Conservation (phyloP, 1,140 invertebrate genomes). For the Trichogramma pretiosum region DNA sequence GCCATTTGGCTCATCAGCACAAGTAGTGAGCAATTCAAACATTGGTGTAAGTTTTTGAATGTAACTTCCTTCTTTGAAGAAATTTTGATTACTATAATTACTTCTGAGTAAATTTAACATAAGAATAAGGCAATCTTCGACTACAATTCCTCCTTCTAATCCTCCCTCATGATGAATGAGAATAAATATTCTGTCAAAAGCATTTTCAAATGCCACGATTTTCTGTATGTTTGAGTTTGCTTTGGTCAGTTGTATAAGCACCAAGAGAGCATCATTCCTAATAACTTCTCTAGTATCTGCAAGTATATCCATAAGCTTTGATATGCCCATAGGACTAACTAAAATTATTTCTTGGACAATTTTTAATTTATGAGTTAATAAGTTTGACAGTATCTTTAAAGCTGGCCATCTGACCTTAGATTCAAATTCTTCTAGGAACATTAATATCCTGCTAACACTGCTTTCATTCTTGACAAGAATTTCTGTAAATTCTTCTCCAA, state of each 20-base stretch:
- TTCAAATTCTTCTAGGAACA: constrained; percentile 91
- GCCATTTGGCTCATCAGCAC: constrained; percentile 54
- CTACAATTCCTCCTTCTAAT: constrained; percentile 92
- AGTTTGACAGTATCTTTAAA: constrained; percentile 72
- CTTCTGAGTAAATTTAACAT: constrained; percentile 90
- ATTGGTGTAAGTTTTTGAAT: constrained; percentile 83
- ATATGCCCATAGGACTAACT: constrained; percentile 92
- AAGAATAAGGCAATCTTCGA: constrained; percentile 94
- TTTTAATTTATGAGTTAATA: constrained; percentile 74
- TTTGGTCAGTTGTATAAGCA: constrained; percentile 90
- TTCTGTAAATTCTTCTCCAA: constrained; percentile 95
- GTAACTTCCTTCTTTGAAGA: constrained; percentile 95
- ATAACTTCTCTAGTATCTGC: constrained; percentile 92
- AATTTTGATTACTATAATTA: constrained; percentile 96
- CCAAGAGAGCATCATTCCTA: constrained; percentile 84
- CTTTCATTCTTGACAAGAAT: constrained; percentile 92
- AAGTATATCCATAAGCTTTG: constrained; percentile 93
- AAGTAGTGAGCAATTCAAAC: constrained; percentile 64
- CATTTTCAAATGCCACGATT: constrained; percentile 98
- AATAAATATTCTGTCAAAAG: constrained; percentile 90
- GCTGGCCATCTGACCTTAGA: constrained; percentile 84
- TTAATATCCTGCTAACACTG: constrained; percentile 76
- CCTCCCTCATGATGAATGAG: constrained; percentile 88
- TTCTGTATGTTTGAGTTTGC: constrained; percentile 98
- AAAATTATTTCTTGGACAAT: constrained; percentile 94